Conservation (phyloP, 2,797 vertebrate species). For the Aeoliscus strigatus region DNA sequence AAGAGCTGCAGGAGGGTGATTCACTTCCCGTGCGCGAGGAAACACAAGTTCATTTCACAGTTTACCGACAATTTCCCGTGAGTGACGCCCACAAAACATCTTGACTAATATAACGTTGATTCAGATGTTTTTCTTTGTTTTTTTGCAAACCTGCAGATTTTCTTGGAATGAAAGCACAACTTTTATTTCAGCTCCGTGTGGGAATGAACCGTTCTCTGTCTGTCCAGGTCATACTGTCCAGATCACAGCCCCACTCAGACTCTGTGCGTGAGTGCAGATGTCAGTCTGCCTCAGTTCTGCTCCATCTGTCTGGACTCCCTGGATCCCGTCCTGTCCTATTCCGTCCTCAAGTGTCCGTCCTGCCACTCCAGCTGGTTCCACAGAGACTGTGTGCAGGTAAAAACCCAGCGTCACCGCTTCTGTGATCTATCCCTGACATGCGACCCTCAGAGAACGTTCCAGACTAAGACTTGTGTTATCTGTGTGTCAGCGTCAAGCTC, state of each 20-base stretch:
- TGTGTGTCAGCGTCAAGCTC: conserved; percentile 81
- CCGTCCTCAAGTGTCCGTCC: conserved; percentile 84
- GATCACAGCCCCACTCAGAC: conserved; percentile 84
- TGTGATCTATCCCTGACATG: too few relatives aligned
- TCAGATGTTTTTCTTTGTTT: too few relatives aligned
- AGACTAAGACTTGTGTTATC: conserved; percentile 11
- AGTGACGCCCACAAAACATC: conserved; percentile 34
- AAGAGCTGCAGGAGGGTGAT: conserved; percentile 83
- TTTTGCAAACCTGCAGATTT: too few relatives aligned
- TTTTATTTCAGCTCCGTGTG: too few relatives aligned
- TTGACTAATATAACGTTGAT: neutral
- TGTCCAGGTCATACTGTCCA: conserved; percentile 86
- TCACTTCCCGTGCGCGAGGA: conserved; percentile 87
- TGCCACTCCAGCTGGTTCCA: conserved; percentile 96
- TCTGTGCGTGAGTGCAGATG: conserved; percentile 39
- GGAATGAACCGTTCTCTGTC: conserved; percentile 4
- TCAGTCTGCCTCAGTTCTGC: conserved; percentile 78
- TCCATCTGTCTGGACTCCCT: conserved; percentile 88
- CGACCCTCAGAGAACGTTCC: neutral
- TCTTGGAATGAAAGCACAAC: too few relatives aligned
- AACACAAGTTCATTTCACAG: conserved; percentile 84
- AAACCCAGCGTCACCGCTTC: too few relatives aligned
- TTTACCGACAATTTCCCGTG: conserved; percentile 87
- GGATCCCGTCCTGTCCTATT: conserved; percentile 77
- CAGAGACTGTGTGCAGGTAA: conserved; percentile 92